A percentile compares a stretch with the other conserved stretches of the same genome.
Conservation (phyloP, 2,113 vertebrate species). For the Varanus komodoensis region DNA sequence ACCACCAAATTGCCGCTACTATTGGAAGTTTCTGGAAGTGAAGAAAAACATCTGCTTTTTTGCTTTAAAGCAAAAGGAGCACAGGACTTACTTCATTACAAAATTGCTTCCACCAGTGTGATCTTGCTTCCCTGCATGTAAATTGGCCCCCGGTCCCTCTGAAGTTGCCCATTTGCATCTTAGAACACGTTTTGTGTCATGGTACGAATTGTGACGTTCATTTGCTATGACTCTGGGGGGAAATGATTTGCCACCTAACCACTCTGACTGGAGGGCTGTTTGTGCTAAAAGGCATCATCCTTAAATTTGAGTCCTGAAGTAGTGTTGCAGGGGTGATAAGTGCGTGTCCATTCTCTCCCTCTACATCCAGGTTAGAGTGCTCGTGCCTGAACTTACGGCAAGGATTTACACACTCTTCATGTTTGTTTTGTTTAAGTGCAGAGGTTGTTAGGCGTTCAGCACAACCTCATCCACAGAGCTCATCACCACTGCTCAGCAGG, state of each 20-base stretch:
- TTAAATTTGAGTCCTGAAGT: not conserved
- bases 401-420: too few species aligned
- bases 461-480: not conserved
- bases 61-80: too few species aligned
- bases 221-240: not conserved
- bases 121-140: not conserved
- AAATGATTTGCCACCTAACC: not conserved
- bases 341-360: not conserved
- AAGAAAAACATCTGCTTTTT: too few species aligned
- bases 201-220: too few species aligned
- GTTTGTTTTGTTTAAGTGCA: not conserved
- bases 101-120: too few species aligned
- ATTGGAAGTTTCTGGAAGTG: too few species aligned
- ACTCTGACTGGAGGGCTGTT: not conserved
- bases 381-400: not conserved
- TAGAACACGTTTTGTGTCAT: too few species aligned
- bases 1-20: too few species aligned
- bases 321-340: not conserved
- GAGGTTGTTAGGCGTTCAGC: not conserved
- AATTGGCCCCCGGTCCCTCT: not conserved
- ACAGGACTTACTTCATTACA: too few species aligned
- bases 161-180: too few species aligned
- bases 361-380: not conserved
- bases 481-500: not conserved
- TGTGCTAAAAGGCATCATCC: not conserved